phyloP scores from a whole-genome alignment of 2,888 invertebrate genomes.

The Drosophila borealis region DNA sequence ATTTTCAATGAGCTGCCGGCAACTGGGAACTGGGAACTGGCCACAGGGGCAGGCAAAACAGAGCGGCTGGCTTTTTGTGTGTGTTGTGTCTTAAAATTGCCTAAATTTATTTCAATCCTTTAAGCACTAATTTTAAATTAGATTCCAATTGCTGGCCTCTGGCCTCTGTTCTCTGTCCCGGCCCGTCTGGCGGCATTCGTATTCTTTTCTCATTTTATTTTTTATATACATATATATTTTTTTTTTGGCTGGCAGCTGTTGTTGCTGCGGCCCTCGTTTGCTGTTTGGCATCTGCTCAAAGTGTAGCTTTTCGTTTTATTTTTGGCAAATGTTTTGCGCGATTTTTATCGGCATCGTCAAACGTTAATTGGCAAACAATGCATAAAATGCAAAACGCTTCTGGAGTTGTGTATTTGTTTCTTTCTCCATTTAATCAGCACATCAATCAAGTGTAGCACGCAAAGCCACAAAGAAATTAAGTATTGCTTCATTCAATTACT shows the following conservation, averaged over 20 bases:
- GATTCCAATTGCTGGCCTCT: constrained; percentile 74
- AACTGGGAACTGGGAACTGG: constrained; percentile 3
- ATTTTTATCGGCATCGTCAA: constrained; percentile 63
- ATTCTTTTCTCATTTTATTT: background rate
- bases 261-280: constrained; percentile 37
- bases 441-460: constrained; percentile 56
- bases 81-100: constrained; percentile 58
- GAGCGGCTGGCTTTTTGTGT: constrained; percentile 51
- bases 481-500: constrained; percentile 55
- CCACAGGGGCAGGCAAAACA: constrained; percentile 29
- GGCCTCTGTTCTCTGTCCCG: background rate
- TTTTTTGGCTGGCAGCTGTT: constrained; percentile 59
- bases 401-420: constrained; percentile 21
- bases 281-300: constrained; percentile 48
- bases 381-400: constrained; percentile 67
- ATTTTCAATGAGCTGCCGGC: constrained; percentile 66
- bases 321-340: constrained; percentile 55
- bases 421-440: constrained; percentile 49
- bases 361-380: constrained; percentile 70
- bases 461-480: background rate
- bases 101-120: constrained; percentile 81
- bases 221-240: background rate
- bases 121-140: constrained; percentile 80
- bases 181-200: constrained; percentile 7
- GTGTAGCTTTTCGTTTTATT: constrained; percentile 21